Evolutionary conservation across 92 coral and sea anemone species (phyloP).

Genomic region (Paragorgia papillata): DNA sequence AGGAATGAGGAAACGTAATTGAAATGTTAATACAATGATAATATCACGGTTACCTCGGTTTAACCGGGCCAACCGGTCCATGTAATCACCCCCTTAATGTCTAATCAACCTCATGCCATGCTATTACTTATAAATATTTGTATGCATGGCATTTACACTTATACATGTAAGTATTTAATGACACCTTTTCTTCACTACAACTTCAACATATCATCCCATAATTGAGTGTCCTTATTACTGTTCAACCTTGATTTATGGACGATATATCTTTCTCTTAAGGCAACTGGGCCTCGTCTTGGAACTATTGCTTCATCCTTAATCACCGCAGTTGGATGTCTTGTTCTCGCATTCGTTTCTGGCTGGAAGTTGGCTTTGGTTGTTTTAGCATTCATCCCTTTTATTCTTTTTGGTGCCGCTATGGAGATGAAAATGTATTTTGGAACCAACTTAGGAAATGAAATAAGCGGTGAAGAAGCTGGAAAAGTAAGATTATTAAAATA

Average conservation of each 20-base stretch:
- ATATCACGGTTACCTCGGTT: no score
- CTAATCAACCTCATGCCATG: no score
- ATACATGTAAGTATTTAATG: no score
- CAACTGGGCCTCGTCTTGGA: slow-evolving; percentile 51
- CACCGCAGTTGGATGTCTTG: slow-evolving; percentile 38
- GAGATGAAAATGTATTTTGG: slow-evolving; percentile 39
- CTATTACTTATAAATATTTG: no score
- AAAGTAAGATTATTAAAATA: slow-evolving; percentile 31
- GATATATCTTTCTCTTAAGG: slow-evolving; percentile 9
- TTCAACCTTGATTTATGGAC: background rate
- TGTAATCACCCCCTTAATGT: no score
- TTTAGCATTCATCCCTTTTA: slow-evolving; percentile 46
- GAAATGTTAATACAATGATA: no score
- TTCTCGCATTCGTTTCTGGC: slow-evolving; percentile 39
- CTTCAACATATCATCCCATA: no score
- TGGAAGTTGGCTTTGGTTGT: slow-evolving; percentile 54
- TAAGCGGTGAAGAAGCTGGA: slow-evolving; percentile 50
- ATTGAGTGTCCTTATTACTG: no score
- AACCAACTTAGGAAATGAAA: slow-evolving; percentile 7
- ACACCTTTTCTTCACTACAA: no score
- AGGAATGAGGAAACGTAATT: no score
- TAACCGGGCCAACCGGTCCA: no score
- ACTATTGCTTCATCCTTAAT: slow-evolving; percentile 37
- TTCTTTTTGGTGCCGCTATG: slow-evolving; percentile 27
- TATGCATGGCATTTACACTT: no score